Conservation (phyloP, 2,113 vertebrate species). For the Pelmatolapia mariae region DNA sequence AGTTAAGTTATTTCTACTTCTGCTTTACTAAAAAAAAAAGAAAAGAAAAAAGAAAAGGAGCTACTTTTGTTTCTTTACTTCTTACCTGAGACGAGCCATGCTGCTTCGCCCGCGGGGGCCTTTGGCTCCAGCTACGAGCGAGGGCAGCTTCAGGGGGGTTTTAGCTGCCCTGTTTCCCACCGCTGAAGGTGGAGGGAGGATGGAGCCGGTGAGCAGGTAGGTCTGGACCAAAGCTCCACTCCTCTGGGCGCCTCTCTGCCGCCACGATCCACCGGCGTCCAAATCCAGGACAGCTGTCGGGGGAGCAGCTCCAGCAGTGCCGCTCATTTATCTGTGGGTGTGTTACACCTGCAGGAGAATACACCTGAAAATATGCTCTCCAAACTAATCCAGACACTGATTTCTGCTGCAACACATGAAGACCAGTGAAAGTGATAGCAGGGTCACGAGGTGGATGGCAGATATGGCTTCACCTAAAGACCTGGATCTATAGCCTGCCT, state of each 20-base stretch:
- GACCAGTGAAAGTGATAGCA: neutral
- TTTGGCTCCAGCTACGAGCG: conserved; percentile 14
- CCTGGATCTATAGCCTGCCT: neutral
- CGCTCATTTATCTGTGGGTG: conserved; percentile 34
- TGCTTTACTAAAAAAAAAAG: no score
- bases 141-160: conserved; percentile 52
- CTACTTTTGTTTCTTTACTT: neutral
- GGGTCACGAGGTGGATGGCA: neutral
- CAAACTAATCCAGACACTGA: neutral
- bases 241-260: conserved; percentile 4
- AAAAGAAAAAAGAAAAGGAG: no score
- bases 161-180: neutral
- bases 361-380: neutral
- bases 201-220: conserved; percentile 21
- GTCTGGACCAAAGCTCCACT: neutral
- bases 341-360: neutral
- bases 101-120: conserved; percentile 16
- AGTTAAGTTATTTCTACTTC: neutral
- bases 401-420: neutral
- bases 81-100: conserved; percentile 51
- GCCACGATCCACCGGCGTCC: conserved; percentile 14
- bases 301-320: neutral
- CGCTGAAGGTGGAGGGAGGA: neutral
- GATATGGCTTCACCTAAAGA: neutral
- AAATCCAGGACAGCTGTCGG: conserved; percentile 1